Evolutionary conservation across 2,888 invertebrate genomes (phyloP), one percentile per base, ranked within the genome.

Genomic region (Ormyrus thymus): DNA sequence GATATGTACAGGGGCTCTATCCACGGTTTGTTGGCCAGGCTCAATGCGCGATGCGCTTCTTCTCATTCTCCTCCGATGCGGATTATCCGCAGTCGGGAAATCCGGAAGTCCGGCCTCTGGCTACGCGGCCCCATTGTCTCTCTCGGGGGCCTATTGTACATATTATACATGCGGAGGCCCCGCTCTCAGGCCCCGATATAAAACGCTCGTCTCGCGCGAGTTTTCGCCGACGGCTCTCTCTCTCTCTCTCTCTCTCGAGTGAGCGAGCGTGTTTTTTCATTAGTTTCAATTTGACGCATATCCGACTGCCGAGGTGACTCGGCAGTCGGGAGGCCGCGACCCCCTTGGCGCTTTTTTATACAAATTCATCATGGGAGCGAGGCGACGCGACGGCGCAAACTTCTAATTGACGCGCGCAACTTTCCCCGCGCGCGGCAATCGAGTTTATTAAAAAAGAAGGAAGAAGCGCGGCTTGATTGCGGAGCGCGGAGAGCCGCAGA

Each of bases 11-110:
- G 29, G 29, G 29, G 29, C 29, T 2, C 29, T 2, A 2, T n/a
- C 82, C 82, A 89, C 83, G 89, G 87, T 83, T 87, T 86, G 85
- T 84, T 86, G 86, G 81, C 80, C 86, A 87, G 83, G 81, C 78
- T 88, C 86, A 89, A 88, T 89, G 53, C 51, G 59, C 13, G 61
- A 71, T 71, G 13, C 53, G 45, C 72, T 61, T 7, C 53, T 10
- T 56, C 13, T 83, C 81, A 79, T 78, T 79, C 11, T 62, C 65
- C 45, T 53, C 53, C 7, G 9, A 15, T 15, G n/a, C 11, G 77
- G 79, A 29, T 29, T 82, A 68, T 15, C 53, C 10, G 55, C 10
- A 64, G 11, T 8, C 0, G 61, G 48, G 61, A 7, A 66, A 66
- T 50, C 58, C 66, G 66, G 51, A 75, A 75, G 68, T 75, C 71